These are phyloP conservation scores for Drosophila orosa DNA, from an alignment of 1,140 invertebrate species.

Conservation along the genomic window DNA sequence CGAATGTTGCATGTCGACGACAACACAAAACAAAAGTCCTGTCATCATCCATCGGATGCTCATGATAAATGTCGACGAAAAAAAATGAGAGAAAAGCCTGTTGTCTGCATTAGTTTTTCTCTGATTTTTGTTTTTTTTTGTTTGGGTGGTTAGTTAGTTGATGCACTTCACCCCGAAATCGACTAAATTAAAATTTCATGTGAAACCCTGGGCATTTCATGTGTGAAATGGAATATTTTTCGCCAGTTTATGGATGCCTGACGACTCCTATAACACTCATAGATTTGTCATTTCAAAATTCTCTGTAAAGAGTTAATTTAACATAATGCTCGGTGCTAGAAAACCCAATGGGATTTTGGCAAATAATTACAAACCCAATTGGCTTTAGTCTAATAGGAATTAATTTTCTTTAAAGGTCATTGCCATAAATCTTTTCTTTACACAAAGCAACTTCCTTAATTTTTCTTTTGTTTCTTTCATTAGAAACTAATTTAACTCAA, in stretches of 20 bases:
- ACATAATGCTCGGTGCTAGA: neutral
- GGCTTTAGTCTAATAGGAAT: neutral
- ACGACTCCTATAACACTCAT: neutral
- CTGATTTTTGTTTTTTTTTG: conserved; percentile 8
- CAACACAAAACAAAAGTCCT: conserved; percentile 25
- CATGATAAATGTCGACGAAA: conserved; percentile 12
- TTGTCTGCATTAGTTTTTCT: conserved; percentile 19
- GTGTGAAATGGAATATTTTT: conserved; percentile 20
- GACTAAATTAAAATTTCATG: conserved; percentile 48
- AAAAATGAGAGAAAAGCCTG: conserved; percentile 22
- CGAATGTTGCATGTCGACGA: neutral
- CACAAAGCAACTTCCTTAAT: neutral
- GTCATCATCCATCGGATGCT: conserved; percentile 26
- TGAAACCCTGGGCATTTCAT: conserved; percentile 16
- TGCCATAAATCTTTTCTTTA: neutral
- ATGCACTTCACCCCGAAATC: conserved; percentile 55
- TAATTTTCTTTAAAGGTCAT: neutral
- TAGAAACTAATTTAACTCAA: neutral
- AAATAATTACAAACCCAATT: neutral
- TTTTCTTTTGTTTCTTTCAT: neutral
- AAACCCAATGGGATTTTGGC: neutral
- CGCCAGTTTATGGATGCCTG: neutral
- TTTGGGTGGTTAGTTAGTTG: conserved; percentile 35
- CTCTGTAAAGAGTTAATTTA: neutral
- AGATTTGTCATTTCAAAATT: neutral